Evolutionary conservation across 2,797 vertebrate genomes (phyloP), one percentile per base, ranked within the genome.

Genomic region (Onychomys arenicola): DNA sequence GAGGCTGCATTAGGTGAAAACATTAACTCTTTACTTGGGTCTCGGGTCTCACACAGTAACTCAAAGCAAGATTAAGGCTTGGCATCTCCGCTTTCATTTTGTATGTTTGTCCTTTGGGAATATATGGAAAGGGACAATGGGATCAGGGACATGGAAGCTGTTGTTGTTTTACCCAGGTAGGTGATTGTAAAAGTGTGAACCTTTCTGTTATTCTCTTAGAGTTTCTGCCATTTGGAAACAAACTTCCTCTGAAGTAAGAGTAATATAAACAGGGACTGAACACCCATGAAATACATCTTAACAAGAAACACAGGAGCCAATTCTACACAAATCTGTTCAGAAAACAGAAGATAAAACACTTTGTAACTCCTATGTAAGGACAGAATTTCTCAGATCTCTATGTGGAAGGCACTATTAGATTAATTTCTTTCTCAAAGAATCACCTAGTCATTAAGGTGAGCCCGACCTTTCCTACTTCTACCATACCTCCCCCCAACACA

Each of bases 181-280:
- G 3, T 57, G 27, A 67, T 63, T 11, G 17, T 27, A 75, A n/a
- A 81, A 40, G 17, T 5, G 0, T 32, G 16, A 76, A 0, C 49
- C 55, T 0, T 14, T 87, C 43, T 34, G 0, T 52, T 13, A 17
- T 32, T 40, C n/a, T 85, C 61, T 86, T 52, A 40, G 55, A 46
- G 29, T 73, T 93, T 95, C 9, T 43, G 37, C 29, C 65, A 88
- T 52, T 61, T 34, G 16, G 29, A 92, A 96, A 94, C 16, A 90
- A 82, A 77, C 63, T 91, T n/a, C 21, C 21, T 76, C 43, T 65
- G 8, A 73, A 83, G 43, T 32, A 92, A 86, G 8, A 83, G 13
- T 65, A 52, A 86, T 63, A 3, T 19, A 78, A 94, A 85, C 23
- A 85, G n/a, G 65, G 55, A 90, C 12, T 73, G 49, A 91, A 52